phyloP scores from a whole-genome alignment of 1,140 invertebrate species.

The Heliconius eleuchia region DNA sequence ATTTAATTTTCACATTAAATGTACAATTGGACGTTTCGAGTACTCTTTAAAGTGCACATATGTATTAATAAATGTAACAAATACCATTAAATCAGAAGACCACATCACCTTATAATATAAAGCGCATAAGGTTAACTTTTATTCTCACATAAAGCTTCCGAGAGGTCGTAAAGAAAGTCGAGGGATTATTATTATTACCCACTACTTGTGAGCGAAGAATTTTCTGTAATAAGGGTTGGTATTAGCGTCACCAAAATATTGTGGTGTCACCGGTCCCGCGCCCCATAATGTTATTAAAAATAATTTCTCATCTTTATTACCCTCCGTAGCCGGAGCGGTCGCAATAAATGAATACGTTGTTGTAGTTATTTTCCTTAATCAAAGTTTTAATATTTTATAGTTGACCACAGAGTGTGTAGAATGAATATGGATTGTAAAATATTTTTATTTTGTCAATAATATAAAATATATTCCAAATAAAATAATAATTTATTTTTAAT shows the following conservation, averaged over 20 bases:
- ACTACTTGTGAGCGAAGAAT: conserved; percentile 59
- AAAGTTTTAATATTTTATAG: not conserved
- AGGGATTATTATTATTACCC: conserved; percentile 62
- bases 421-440: not conserved
- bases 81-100: conserved; percentile 21
- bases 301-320: conserved; percentile 61
- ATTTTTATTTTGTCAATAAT: not conserved
- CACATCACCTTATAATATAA: conserved; percentile 34
- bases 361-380: conserved; percentile 11
- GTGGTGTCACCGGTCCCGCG: conserved; percentile 48
- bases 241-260: conserved; percentile 63
- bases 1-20: not conserved
- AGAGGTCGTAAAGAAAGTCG: conserved; percentile 67
- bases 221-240: conserved; percentile 63
- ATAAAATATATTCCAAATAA: too few species aligned
- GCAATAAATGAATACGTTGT: conserved; percentile 43
- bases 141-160: conserved; percentile 47
- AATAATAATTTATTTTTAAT: too few species aligned
- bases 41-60: not conserved
- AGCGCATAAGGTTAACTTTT: conserved; percentile 46
- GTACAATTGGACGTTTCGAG: not conserved
- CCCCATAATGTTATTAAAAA: conserved; percentile 56
- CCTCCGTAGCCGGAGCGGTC: conserved; percentile 31
- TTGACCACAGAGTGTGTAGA: not conserved
- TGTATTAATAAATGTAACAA: not conserved